Evolutionary conservation across 2,797 vertebrate genomes (phyloP), one percentile per base, ranked within the genome.

Genomic region (Etheostoma nigrum): DNA sequence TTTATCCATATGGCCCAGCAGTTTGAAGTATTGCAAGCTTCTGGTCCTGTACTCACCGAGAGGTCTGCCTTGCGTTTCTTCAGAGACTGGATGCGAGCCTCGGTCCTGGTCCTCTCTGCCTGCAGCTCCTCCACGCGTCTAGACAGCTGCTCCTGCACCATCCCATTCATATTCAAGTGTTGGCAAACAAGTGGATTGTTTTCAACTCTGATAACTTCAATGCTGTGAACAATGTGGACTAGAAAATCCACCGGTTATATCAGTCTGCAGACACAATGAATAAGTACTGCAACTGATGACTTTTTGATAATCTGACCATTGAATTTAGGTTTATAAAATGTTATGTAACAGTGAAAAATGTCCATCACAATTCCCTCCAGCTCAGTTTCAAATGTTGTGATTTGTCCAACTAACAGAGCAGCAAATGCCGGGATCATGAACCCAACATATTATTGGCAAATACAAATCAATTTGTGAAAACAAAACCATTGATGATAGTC

Each of bases 41-140:
- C 7, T n/a, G 21, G 33, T 54, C 11, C 13, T 1, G 6, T 36
- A 89, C 94, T 94, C 72, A 95, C 95, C 49, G 82, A 83, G 8
- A 95, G 90, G 72, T 95, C 87, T 0, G 78, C 76, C 63, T 79
- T 91, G 45, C 93, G 93, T 77, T 95, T 95, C 86, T 94, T 95
- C 68, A 96, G 84, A 54, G 95, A 95, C 74, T 93, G 89, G 47
- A 95, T 90, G 62, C 90, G 95, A 3, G 91, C 93, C 36, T 93
- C 89, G 0, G 91, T 88, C 79, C 64, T 92, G 54, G 81, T 77
- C 36, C 60, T 85, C 69, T 95, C 93, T 0, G 59, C 79, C 72
- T 88, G 74, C 40, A 95, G 90, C 55, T 94, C 93, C 47, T 94
- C 89, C 82, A 94, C 8, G 9, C 18, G 75, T 68, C 82, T 90